Percentiles rank a stretch among this genome's conserved stretches.
Conservation (phyloP, 2,797 vertebrate species). For the Chaetophractus vellerosus region DNA sequence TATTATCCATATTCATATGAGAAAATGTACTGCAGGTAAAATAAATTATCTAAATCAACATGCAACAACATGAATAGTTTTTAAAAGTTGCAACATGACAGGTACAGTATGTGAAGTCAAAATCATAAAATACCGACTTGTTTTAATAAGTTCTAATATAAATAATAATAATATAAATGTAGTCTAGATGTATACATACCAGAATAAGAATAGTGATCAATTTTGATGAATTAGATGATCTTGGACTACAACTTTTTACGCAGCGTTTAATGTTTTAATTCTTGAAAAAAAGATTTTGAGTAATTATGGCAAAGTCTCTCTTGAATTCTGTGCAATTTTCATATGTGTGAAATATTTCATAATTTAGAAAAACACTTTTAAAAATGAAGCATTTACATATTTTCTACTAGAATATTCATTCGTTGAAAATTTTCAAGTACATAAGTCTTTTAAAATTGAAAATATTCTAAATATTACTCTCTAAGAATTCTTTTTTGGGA, state of each 20-base stretch:
- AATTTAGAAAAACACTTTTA: not conserved
- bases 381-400: not conserved
- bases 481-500: not conserved
- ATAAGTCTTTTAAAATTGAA: not conserved
- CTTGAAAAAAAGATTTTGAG: not conserved
- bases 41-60: not conserved
- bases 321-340: not conserved
- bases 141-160: not conserved
- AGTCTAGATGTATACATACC: fast-evolving
- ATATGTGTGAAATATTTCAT: not conserved
- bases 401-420: not conserved
- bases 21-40: not conserved
- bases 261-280: not conserved
- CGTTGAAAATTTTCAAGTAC: not conserved
- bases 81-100: not conserved
- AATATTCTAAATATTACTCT: not conserved
- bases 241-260: not conserved
- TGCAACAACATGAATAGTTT: not conserved
- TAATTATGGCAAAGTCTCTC: not conserved
- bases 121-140: not conserved
- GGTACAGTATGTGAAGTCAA: not conserved
- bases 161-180: not conserved
- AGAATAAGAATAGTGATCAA: not conserved
- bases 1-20: not conserved
- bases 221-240: not conserved